Conservation (phyloP, 2,797 vertebrate genomes). For the Distichodus sexfasciatus region DNA sequence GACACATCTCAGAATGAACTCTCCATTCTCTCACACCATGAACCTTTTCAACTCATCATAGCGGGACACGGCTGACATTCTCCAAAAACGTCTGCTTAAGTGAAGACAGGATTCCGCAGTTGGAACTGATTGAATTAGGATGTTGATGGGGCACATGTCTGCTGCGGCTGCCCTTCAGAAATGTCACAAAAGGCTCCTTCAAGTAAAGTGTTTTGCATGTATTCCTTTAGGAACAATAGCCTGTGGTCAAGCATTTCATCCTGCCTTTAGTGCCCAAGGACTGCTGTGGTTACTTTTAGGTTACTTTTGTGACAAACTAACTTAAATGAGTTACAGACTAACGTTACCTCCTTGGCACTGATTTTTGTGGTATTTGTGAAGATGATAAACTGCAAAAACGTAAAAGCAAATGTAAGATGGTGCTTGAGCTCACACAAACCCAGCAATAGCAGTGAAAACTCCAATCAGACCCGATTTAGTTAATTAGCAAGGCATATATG, state of each 20-base stretch:
- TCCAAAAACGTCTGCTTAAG: constrained; percentile 7
- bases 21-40: not conserved
- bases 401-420: too few relatives aligned
- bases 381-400: too few relatives aligned
- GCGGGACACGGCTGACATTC: constrained; percentile 1
- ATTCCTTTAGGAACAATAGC: not conserved
- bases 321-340: too few relatives aligned
- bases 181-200: not conserved
- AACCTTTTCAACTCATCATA: constrained; percentile 6
- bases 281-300: too few relatives aligned
- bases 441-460: too few relatives aligned
- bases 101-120: constrained; percentile 7
- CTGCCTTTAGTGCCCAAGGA: too few relatives aligned
- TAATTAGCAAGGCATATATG: too few relatives aligned
- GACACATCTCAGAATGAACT: not conserved
- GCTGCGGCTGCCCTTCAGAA: constrained; percentile 4
- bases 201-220: not conserved
- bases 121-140: constrained; percentile 17
- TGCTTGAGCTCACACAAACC: too few relatives aligned
- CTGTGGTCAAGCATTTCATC: not conserved
- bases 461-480: too few relatives aligned
- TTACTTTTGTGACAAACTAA: too few relatives aligned
- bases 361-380: too few relatives aligned
- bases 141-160: not conserved
- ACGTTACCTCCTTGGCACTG: too few relatives aligned